Evolutionary conservation across 2,797 vertebrate genomes (phyloP), one percentile per base, ranked within the genome.

Genomic region (Phrynocephalus vlangalii): DNA sequence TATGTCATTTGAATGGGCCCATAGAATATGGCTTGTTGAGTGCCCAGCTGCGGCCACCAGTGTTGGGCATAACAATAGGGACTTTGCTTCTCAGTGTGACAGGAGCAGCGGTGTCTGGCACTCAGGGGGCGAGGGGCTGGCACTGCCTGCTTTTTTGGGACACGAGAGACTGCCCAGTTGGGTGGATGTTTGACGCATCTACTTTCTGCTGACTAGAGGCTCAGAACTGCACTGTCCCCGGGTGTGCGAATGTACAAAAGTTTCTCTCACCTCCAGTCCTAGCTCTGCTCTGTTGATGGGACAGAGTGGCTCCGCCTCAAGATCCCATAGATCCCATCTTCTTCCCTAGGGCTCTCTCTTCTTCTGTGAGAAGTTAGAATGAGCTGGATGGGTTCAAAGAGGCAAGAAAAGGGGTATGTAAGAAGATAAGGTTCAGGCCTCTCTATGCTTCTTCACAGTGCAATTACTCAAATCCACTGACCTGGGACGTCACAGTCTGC

Each of bases 401-500:
- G 71, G 73, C 1, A 0, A 11, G 89, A 85, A 80, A 33, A 0
- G 2, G 38, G 11, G 28, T 20, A 52, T 87, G 22, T 1, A 83
- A 33, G 38, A 44, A 44, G 38, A 44, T 44, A 44, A 38, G 50
- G 10, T 0, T 1, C 10, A 8, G 75, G 75, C 86, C 63, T 91
- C 56, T 91, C 73, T 9, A 90, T 86, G 75, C 84, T 92, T 90
- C 70, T 68, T 87, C 91, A 85, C 95, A 99, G 99, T 98, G 88
- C 98, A 98, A 86, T 97, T 98, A 89, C 97, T 98, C 95, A 98
- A 97, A 87, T 97, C 98, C 24, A 89, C 97, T 1, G 98, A 98
- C 82, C 95, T 98, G 85, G 95, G 98, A 90, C 98, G 98, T 88
- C 98, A 98, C 96, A 98, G 97, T 93, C 97, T 99, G 60, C 97